phyloP scores from a whole-genome alignment of 2,888 invertebrate species.

The Aelia acuminata region DNA sequence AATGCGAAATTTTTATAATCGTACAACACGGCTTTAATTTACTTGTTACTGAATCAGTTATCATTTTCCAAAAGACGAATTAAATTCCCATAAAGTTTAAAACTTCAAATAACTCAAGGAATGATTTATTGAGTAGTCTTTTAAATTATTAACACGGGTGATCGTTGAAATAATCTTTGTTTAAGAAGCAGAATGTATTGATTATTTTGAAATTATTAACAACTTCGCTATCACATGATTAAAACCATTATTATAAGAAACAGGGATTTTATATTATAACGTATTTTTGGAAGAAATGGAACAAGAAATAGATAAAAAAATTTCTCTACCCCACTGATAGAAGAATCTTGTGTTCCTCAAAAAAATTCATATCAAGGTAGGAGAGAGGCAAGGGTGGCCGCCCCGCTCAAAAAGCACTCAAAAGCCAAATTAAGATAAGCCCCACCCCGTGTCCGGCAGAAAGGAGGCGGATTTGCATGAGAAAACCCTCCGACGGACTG shows the following conservation, averaged over 20 bases:
- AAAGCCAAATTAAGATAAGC: conserved; percentile 48
- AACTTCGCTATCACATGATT: too few species aligned
- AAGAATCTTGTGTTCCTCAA: not conserved
- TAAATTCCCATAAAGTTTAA: not conserved
- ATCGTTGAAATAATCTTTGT: too few species aligned
- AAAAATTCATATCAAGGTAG: conserved; percentile 17
- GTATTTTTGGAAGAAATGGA: too few species aligned
- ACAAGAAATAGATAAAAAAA: too few species aligned
- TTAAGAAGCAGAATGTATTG: too few species aligned
- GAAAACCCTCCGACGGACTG: conserved; percentile 63
- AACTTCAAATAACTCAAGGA: too few species aligned
- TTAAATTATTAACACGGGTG: not conserved
- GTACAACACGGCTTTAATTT: not conserved
- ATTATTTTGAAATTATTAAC: too few species aligned
- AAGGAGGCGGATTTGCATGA: conserved; percentile 65
- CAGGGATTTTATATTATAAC: too few species aligned
- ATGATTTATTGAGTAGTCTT: too few species aligned
- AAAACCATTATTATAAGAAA: too few species aligned
- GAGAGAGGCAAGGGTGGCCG: conserved; percentile 33
- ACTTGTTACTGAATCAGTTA: not conserved
- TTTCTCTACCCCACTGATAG: too few species aligned
- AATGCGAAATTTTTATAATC: conserved; percentile 1
- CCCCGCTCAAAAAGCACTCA: conserved; percentile 38
- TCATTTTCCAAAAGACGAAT: not conserved
- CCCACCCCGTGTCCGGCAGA: conserved; percentile 60